phyloP scores from a whole-genome alignment of 2,113 vertebrate genomes.

The Mungos mungo region DNA sequence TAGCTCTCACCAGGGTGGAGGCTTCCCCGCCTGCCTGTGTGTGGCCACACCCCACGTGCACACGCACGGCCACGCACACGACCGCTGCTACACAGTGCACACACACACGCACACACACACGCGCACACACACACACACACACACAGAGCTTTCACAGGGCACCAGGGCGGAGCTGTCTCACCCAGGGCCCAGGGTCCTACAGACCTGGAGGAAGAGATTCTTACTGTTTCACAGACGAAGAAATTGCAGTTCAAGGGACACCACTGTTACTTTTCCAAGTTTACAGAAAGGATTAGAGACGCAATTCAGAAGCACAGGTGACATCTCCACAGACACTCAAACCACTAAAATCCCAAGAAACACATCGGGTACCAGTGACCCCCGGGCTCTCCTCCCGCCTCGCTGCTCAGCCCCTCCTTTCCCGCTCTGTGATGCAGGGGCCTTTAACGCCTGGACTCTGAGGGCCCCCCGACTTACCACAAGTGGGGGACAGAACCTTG shows the following conservation, averaged over 20 bases:
- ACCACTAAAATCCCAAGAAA: background rate
- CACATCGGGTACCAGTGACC: background rate
- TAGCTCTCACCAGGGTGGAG: background rate
- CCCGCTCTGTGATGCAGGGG: background rate
- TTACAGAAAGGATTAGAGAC: background rate
- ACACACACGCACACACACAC: background rate
- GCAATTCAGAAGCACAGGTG: background rate
- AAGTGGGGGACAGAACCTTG: background rate
- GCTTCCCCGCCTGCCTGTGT: background rate
- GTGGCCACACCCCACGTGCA: background rate
- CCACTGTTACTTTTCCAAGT: background rate
- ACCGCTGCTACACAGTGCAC: too few relatives aligned
- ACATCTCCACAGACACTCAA: background rate
- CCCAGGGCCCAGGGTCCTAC: too few relatives aligned
- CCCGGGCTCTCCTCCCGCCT: rapidly evolving
- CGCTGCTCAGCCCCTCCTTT: background rate
- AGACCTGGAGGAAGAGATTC: background rate
- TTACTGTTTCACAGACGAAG: background rate
- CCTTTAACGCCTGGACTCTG: background rate
- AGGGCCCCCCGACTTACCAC: conserved; percentile 34
- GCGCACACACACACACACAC: background rate
- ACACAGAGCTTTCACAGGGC: background rate
- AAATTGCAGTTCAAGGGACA: background rate
- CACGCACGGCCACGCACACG: too few relatives aligned
- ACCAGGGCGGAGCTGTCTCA: background rate